phyloP scores from a whole-genome alignment of 2,113 vertebrate species.

The Barnardius zonarius region DNA sequence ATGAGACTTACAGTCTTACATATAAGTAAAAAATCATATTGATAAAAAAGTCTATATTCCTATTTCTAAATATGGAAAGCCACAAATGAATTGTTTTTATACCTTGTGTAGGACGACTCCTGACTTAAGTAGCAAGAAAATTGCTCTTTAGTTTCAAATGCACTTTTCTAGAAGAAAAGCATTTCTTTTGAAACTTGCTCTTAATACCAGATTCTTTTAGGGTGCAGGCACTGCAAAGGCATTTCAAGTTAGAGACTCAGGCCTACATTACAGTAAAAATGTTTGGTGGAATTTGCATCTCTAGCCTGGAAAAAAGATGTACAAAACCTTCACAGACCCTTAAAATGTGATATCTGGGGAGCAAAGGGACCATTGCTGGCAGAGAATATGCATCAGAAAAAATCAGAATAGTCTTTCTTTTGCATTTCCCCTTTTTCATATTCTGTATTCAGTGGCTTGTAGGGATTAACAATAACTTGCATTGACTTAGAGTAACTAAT shows the following conservation, averaged over 20 bases:
- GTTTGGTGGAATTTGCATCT: neutral
- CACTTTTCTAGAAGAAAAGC: neutral
- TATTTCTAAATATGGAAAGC: neutral
- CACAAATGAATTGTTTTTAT: neutral
- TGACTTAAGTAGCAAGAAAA: neutral
- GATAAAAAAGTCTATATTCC: neutral
- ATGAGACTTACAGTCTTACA: neutral
- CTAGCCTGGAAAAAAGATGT: neutral
- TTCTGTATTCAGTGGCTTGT: neutral
- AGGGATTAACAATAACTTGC: neutral
- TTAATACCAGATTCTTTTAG: neutral
- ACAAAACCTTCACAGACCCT: neutral
- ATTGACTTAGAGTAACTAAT: neutral
- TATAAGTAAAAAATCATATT: neutral
- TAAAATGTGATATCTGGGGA: neutral
- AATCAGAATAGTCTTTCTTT: neutral
- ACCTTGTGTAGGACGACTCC: neutral
- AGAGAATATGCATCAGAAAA: neutral
- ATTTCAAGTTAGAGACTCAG: neutral
- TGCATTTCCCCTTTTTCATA: neutral
- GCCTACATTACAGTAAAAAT: neutral
- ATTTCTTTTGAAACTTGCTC: neutral
- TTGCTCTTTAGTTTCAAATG: neutral
- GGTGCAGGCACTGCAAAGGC: neutral
- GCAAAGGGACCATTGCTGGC: neutral